Evolutionary conservation across 2,888 invertebrate species (phyloP).

Genomic region (Limnephilus auricula): DNA sequence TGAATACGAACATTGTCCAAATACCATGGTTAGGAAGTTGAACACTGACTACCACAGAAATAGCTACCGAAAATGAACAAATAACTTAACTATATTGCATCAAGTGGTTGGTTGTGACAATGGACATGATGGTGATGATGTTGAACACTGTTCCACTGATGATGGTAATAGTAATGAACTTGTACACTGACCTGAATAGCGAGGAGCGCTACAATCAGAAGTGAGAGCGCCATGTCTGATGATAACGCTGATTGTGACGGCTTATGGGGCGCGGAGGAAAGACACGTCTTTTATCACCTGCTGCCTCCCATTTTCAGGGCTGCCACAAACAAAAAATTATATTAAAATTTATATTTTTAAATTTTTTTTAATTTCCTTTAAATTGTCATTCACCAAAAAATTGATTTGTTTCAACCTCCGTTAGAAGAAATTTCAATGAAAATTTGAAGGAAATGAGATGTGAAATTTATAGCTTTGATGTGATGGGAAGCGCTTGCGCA

Average conservation of each 20-base stretch:
- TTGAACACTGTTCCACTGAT: conserved; percentile 7
- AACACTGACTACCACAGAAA: background rate
- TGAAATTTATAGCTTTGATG: no score
- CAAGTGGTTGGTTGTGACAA: background rate
- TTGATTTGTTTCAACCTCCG: no score
- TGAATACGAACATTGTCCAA: background rate
- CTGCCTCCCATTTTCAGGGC: conserved; percentile 50
- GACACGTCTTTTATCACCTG: conserved; percentile 65
- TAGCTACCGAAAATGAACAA: background rate
- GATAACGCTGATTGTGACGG: conserved; percentile 60
- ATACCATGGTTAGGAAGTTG: background rate
- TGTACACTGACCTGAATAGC: conserved; percentile 62
- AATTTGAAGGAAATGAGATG: no score
- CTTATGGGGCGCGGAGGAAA: conserved; percentile 63
- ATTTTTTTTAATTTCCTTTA: no score
- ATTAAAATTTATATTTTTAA: background rate
- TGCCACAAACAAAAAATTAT: conserved; percentile 29
- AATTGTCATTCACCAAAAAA: no score
- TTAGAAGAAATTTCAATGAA: no score
- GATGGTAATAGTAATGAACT: background rate
- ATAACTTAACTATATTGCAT: background rate
- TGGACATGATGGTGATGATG: background rate
- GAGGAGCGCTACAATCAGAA: conserved; percentile 62
- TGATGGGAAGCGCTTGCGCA: no score
- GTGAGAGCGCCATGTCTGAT: conserved; percentile 64